Base-by-base conservation (phyloP, 2,888 invertebrate species). In the Amphipyra tragopoginis region DNA sequence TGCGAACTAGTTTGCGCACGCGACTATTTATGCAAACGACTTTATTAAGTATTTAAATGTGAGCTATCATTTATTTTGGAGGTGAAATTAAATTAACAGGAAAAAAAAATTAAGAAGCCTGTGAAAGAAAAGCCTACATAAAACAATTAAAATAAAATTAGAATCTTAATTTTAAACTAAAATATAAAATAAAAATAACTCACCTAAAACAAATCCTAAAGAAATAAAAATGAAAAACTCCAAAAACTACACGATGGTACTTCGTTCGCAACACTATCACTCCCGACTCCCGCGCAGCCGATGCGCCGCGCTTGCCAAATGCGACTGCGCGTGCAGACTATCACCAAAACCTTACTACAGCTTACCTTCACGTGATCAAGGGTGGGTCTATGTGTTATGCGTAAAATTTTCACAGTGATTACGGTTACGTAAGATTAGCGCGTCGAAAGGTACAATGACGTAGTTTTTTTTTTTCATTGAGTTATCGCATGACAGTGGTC, bases 221-320 rank as follows among this genome's bases (percentile, higher is more conserved):
- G 15, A 33, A 42, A 29, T 39, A 13, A 45, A 3, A 45, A 26
- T 4, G 9, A 10, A 44, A 43, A 61, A 52, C 50, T 43, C 47
- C 43, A 44, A 60, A 44, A 62, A 50, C 51, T 55, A 39, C 69
- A 61, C 74, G 44, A 14, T 50, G 45, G 33, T 60, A 60, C 14
- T 70, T 73, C 63, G 36, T 43, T 54, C 53, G 58, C 53, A 52
- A 66, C 77, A 71, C 69, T 57, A 15, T 63, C 78, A 72, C 71
- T 63, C 66, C 57, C 63, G 70, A 62, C 65, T 68, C 74, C 48
- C 38, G 81, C 80, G 81, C 81, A 79, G 59, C 73, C 56, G 60
- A 48, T 66, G 66, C 73, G 74, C 75, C 67, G 67, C 78, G 73
- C 68, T 59, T 14, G 51, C 65, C 60, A 59, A 67, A 61, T 63